Evolutionary conservation across 2,797 vertebrate genomes (phyloP).

Genomic region (Ataeniobius toweri): DNA sequence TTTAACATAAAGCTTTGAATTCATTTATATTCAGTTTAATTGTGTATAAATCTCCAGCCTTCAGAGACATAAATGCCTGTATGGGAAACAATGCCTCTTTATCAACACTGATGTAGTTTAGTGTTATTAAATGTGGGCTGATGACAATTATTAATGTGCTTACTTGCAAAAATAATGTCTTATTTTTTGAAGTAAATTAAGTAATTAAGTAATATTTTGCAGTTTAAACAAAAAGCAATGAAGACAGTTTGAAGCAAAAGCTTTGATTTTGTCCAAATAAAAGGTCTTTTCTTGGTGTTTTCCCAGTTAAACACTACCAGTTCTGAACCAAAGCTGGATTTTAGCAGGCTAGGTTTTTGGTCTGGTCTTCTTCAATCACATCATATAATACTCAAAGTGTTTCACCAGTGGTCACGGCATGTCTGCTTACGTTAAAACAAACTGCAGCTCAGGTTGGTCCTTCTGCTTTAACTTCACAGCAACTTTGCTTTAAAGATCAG

Average conservation of each 20-base stretch:
- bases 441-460: neutral
- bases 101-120: neutral
- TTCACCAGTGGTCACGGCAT: neutral
- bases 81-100: neutral
- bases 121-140: neutral
- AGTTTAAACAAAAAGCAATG: no score
- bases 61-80: neutral
- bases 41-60: conserved; percentile 3
- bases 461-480: neutral
- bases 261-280: neutral
- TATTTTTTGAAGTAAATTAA: neutral
- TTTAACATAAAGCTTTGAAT: neutral
- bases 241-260: neutral
- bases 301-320: neutral
- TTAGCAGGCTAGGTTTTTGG: no score
- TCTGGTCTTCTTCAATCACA: neutral
- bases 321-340: no score
- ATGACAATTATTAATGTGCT: neutral
- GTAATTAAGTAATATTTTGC: no score
- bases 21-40: neutral
- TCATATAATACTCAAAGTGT: neutral
- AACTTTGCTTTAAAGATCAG: neutral
- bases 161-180: neutral
- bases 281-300: neutral
- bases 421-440: conserved; percentile 6